Evolutionary conservation across 2,888 invertebrate species (phyloP).

Genomic region (Suillia variegata): DNA sequence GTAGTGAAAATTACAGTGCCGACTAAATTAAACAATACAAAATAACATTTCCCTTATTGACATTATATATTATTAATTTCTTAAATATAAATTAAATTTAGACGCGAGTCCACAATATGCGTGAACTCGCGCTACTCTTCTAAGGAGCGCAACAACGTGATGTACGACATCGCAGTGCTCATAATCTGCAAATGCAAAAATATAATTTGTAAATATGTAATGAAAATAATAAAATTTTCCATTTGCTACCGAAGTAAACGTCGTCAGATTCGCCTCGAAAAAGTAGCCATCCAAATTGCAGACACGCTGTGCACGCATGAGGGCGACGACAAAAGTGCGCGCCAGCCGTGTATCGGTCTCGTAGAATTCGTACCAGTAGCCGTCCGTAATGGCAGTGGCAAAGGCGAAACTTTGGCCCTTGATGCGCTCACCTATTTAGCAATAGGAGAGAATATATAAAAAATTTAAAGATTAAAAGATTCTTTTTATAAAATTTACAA

Average conservation of each 20-base stretch:
- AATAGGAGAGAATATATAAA: too few species aligned
- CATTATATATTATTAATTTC: too few species aligned
- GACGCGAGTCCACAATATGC: too few species aligned
- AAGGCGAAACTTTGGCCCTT: conserved; percentile 28
- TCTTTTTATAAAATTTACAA: too few species aligned
- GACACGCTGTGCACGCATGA: conserved; percentile 33
- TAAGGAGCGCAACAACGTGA: conserved; percentile 34
- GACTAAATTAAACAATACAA: too few species aligned
- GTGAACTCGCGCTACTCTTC: too few species aligned
- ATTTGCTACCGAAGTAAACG: conserved; percentile 32
- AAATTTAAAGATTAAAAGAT: too few species aligned
- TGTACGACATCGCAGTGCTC: conserved; percentile 34
- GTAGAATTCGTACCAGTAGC: conserved; percentile 27
- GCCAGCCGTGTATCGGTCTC: conserved; percentile 3
- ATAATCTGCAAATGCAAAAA: conserved; percentile 28
- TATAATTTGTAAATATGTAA: neutral
- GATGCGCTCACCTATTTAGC: too few species aligned
- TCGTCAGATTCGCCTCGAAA: conserved; percentile 37
- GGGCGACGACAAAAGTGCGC: conserved; percentile 26
- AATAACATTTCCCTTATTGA: too few species aligned
- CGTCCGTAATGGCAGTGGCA: conserved; percentile 34
- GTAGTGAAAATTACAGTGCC: too few species aligned
- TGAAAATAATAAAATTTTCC: neutral
- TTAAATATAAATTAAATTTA: too few species aligned
- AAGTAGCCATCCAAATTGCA: conserved; percentile 33